Conservation (phyloP, 2,797 vertebrate genomes). For the Peromyscus eremicus region DNA sequence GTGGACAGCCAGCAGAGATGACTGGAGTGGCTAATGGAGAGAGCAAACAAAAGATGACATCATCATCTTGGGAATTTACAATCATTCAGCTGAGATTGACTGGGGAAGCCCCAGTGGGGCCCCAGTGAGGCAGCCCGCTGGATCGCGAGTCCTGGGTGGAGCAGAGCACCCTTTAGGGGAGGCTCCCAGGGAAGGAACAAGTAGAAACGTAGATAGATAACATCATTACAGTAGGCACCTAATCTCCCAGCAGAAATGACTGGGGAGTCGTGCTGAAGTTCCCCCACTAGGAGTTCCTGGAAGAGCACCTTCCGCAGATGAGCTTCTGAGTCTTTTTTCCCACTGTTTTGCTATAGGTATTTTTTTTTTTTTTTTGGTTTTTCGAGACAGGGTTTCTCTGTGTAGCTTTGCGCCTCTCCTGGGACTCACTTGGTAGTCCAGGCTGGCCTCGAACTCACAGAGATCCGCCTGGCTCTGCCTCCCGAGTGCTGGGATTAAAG, state of each 20-base stretch:
- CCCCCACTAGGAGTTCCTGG: not conserved
- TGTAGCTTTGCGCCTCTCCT: too few relatives aligned
- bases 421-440: too few relatives aligned
- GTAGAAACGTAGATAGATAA: not conserved
- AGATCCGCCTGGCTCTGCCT: too few relatives aligned
- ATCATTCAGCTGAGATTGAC: too few relatives aligned
- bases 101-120: not conserved
- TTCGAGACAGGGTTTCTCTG: too few relatives aligned
- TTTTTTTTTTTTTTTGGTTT: too few relatives aligned
- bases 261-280: not conserved
- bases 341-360: not conserved
- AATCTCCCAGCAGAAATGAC: not conserved
- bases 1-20: not conserved
- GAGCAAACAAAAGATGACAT: not conserved
- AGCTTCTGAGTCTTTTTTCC: not conserved
- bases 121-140: not conserved
- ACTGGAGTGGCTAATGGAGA: not conserved
- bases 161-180: not conserved
- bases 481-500: too few relatives aligned
- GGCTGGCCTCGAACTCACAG: too few relatives aligned
- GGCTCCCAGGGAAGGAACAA: not conserved
- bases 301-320: not conserved
- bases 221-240: not conserved
- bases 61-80: not conserved
- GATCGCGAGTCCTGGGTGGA: not conserved